phyloP scores from a whole-genome alignment of 1,140 invertebrate species.

The Scylla paramamosain region DNA sequence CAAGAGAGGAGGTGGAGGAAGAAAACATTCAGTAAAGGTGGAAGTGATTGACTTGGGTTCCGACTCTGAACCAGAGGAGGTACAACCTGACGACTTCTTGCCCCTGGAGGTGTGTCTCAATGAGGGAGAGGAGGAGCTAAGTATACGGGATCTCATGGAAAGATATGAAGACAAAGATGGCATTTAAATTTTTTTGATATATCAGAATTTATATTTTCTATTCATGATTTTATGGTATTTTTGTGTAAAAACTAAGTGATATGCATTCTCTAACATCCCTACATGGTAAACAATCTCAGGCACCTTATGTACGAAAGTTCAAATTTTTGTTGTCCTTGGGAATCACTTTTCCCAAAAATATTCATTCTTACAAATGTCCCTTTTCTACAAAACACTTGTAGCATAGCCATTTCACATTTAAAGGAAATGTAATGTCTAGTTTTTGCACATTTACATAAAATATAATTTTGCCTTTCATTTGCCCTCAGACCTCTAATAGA shows the following conservation, averaged over 20 bases:
- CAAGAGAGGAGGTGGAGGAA: background rate
- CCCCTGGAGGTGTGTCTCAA: conserved; percentile 62
- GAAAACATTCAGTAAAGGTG: background rate
- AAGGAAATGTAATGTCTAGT: conserved; percentile 29
- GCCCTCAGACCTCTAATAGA: background rate
- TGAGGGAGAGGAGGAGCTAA: conserved; percentile 54
- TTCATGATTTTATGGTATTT: background rate
- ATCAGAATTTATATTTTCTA: conserved; percentile 14
- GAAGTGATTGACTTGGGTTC: conserved; percentile 59
- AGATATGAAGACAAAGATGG: conserved; percentile 32
- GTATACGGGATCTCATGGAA: conserved; percentile 54
- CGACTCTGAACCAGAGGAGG: conserved; percentile 39
- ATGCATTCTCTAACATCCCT: background rate
- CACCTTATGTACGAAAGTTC: background rate
- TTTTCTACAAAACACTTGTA: background rate
- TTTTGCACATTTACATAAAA: conserved; percentile 7
- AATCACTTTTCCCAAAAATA: background rate
- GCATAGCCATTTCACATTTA: background rate
- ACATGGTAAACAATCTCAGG: background rate
- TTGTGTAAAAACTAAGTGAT: conserved; percentile 3
- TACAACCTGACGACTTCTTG: conserved; percentile 27
- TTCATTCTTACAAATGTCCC: background rate
- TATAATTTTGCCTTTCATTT: background rate
- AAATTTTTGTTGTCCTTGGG: background rate
- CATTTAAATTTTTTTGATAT: background rate